Base-by-base conservation (phyloP, 2,113 vertebrate genomes). In the Steatornis caripensis region DNA sequence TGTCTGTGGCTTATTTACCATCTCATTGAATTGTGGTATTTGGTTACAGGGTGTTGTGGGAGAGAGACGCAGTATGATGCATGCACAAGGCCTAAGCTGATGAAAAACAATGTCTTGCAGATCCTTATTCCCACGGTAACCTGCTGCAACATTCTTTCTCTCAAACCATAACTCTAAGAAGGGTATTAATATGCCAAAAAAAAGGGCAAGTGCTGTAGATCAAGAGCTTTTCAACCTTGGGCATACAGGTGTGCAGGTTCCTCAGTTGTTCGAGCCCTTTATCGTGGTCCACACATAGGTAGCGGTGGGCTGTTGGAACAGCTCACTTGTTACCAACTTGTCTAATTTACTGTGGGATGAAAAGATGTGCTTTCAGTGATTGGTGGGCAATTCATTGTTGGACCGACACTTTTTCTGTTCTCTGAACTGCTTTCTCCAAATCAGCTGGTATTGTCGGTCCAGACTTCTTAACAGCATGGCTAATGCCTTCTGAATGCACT, bases 31-130 rank as follows among this genome's bases (percentile, higher is more conserved):
- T 93, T 93, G 93, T 89, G 87, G 84, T 87, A 53, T 96, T 95
- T 95, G 87, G 89, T 94, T 96, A 84, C 89, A 82, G 84, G 62
- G 89, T 87, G 49, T 89, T 96, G 94, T 82, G 87, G 87, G 87
- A 71, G 84, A 87, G 70, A 89, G 70, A 51, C 41, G 2, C 49
- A 24, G 70, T 91, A 53, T 79, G 78, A 95, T 95, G 66, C 89
- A 84, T 57, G 48, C 66, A 68, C 75, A 88, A 83, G 85, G 82
- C 57, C 62, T 70, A 57, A 90, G 54, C 87, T 97, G 82, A 91
- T 90, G 93, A 90, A 95, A 87, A 93, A 54, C 55, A 49, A 2
- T 80, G 75, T 90, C 94, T 95, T 91, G 89, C 79, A 93, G 87
- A 68, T 93, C 57, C 36, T 93, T 82, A 89, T 95, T 97, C 89